Percentiles rank a stretch among this genome's conserved stretches.
Conservation (phyloP, 2,797 vertebrate genomes). For the Sebastes nivosus region DNA sequence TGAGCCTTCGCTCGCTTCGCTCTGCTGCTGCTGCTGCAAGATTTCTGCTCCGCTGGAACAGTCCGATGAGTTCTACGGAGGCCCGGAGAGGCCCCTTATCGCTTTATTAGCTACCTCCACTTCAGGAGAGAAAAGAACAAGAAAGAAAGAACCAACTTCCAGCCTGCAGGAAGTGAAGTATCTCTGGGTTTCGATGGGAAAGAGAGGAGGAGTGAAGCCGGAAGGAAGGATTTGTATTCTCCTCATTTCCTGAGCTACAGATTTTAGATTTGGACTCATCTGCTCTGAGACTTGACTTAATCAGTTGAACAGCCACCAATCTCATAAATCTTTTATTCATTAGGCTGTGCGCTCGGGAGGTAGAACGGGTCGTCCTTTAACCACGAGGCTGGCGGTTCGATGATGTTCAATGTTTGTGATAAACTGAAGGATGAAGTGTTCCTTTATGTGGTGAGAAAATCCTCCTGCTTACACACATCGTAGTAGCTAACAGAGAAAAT, state of each 20-base stretch:
- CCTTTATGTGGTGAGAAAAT: too few species aligned
- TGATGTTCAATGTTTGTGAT: background rate
- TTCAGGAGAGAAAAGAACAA: background rate
- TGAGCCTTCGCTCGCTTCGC: conserved; percentile 55
- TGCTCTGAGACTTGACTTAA: background rate
- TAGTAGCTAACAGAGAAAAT: too few species aligned
- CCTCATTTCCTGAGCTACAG: background rate
- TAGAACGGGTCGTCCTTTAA: background rate
- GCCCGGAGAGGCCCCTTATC: conserved; percentile 49
- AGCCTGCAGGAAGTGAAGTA: background rate
- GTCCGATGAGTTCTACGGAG: conserved; percentile 41
- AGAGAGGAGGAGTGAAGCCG: background rate
- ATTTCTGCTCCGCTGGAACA: conserved; percentile 55
- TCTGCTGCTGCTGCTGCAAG: conserved; percentile 43
- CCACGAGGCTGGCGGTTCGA: background rate
- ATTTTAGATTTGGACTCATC: background rate
- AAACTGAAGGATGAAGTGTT: too few species aligned
- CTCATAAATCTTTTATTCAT: background rate
- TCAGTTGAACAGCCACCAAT: background rate
- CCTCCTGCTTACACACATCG: too few species aligned
- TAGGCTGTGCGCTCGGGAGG: background rate
- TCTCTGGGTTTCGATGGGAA: background rate
- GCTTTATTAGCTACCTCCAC: conserved; percentile 17
- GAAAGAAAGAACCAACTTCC: conserved; percentile 12
- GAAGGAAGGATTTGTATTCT: background rate